Evolutionary conservation across 1,140 invertebrate species (phyloP).

Genomic region (Chlorops oryzae): DNA sequence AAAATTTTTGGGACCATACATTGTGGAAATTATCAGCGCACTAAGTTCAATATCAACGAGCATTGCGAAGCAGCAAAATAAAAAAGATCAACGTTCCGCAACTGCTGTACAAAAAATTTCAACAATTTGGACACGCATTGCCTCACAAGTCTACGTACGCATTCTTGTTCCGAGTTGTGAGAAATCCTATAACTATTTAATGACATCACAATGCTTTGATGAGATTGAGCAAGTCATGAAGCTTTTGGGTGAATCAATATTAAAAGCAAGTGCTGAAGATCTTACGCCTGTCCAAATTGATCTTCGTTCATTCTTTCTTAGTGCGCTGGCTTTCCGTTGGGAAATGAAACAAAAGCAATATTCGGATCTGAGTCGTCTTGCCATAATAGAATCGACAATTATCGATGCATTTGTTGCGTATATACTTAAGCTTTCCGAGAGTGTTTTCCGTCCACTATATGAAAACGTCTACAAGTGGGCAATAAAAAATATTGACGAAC

Average conservation of each 20-base stretch:
- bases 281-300: slow-evolving; percentile 59
- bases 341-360: slow-evolving; percentile 34
- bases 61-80: slow-evolving; percentile 25
- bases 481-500: slow-evolving; percentile 50
- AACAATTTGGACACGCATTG: slow-evolving; percentile 61
- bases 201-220: slow-evolving; percentile 54
- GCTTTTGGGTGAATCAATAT: slow-evolving; percentile 66
- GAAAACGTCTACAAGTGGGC: slow-evolving; percentile 83
- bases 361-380: slow-evolving; percentile 13
- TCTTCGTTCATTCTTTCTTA: slow-evolving; percentile 68
- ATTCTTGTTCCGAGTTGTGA: slow-evolving; percentile 70
- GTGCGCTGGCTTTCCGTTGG: slow-evolving; percentile 65
- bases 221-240: slow-evolving; percentile 66
- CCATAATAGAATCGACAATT: slow-evolving; percentile 62
- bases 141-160: slow-evolving; percentile 61
- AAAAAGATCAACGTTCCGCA: slow-evolving; percentile 50
- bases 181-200: slow-evolving; percentile 58
- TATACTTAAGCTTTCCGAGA: slow-evolving; percentile 82
- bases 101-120: slow-evolving; percentile 55
- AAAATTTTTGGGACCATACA: slow-evolving; percentile 75
- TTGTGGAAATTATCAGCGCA: slow-evolving; percentile 66
- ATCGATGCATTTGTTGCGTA: slow-evolving; percentile 68
- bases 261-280: slow-evolving; percentile 54
- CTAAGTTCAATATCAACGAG: slow-evolving; percentile 53
- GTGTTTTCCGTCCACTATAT: slow-evolving; percentile 79